phyloP scores from a whole-genome alignment of 2,113 vertebrate species.

The Burhinus bistriatus region DNA sequence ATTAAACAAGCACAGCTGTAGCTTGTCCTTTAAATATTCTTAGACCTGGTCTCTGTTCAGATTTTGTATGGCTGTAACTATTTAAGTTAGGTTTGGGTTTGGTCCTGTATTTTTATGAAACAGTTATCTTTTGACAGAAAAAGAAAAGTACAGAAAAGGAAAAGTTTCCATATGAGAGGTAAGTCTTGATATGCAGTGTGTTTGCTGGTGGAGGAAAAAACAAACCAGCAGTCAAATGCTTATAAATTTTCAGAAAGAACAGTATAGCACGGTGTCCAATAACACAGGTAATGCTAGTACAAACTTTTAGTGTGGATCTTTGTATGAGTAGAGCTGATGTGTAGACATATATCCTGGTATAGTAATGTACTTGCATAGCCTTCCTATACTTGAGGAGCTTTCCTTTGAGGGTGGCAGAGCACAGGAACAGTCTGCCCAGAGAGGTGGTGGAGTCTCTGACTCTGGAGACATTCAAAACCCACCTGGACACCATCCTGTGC shows the following conservation, averaged over 20 bases:
- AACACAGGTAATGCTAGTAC: not conserved
- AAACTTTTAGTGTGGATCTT: not conserved
- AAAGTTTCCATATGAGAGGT: not conserved
- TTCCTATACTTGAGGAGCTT: not conserved
- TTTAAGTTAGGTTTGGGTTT: not conserved
- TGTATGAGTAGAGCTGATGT: not conserved
- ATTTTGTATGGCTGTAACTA: not conserved
- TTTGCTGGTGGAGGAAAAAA: not conserved
- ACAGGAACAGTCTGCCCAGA: too few species aligned
- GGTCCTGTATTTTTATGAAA: not conserved
- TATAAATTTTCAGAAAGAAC: not conserved
- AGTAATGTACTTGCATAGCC: not conserved
- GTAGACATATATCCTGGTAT: not conserved
- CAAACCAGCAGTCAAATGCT: not conserved
- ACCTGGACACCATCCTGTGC: too few species aligned
- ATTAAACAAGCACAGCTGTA: constrained; percentile 13
- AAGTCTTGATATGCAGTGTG: not conserved
- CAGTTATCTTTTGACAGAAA: not conserved
- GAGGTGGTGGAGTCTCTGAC: too few species aligned
- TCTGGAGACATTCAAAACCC: too few species aligned
- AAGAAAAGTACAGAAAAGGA: not conserved
- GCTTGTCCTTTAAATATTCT: constrained; percentile 8
- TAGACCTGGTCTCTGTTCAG: not conserved
- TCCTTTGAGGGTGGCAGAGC: too few species aligned
- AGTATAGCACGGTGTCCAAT: not conserved